phyloP scores from a whole-genome alignment of 1,140 invertebrate species.

The Varroa destructor region DNA sequence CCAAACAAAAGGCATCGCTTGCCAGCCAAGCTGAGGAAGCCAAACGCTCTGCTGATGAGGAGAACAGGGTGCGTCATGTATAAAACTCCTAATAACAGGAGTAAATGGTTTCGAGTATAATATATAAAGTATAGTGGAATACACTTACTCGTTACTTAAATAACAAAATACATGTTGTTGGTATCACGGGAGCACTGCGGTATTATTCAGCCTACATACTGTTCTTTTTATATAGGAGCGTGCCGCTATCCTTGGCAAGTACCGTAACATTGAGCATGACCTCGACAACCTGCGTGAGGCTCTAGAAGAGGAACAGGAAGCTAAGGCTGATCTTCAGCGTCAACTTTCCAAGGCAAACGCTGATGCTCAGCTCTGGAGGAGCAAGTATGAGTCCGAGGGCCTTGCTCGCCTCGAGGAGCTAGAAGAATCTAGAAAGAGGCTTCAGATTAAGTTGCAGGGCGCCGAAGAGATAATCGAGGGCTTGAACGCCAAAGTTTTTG shows the following conservation, averaged over 20 bases:
- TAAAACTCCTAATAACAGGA: too few relatives aligned
- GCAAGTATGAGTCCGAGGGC: slow-evolving; percentile 41
- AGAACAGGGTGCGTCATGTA: slow-evolving; percentile 52
- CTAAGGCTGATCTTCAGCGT: slow-evolving; percentile 54
- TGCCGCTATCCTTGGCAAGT: slow-evolving; percentile 45
- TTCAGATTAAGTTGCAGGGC: slow-evolving; percentile 83
- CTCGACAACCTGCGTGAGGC: slow-evolving; percentile 44
- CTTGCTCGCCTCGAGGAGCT: slow-evolving; percentile 42
- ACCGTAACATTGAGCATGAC: slow-evolving; percentile 44
- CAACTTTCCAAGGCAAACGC: slow-evolving; percentile 92
- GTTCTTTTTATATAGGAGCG: slow-evolving; percentile 49
- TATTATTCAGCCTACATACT: background rate
- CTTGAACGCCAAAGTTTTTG: slow-evolving; percentile 86
- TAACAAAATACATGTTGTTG: too few relatives aligned
- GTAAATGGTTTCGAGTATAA: too few relatives aligned
- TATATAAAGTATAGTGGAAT: too few relatives aligned
- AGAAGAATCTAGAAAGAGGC: slow-evolving; percentile 70
- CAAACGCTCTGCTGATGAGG: slow-evolving; percentile 90
- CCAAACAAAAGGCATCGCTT: slow-evolving; percentile 89
- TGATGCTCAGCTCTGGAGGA: slow-evolving; percentile 59
- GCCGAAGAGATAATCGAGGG: slow-evolving; percentile 91
- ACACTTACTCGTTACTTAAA: too few relatives aligned
- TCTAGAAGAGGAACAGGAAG: slow-evolving; percentile 44
- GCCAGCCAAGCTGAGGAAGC: slow-evolving; percentile 91
- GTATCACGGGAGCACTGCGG: background rate